A percentile compares a stretch with the other conserved stretches of the same genome.
These are phyloP conservation scores for Recurvirostra avosetta DNA, from an alignment of 2,113 vertebrate species.

Conservation along the genomic window DNA sequence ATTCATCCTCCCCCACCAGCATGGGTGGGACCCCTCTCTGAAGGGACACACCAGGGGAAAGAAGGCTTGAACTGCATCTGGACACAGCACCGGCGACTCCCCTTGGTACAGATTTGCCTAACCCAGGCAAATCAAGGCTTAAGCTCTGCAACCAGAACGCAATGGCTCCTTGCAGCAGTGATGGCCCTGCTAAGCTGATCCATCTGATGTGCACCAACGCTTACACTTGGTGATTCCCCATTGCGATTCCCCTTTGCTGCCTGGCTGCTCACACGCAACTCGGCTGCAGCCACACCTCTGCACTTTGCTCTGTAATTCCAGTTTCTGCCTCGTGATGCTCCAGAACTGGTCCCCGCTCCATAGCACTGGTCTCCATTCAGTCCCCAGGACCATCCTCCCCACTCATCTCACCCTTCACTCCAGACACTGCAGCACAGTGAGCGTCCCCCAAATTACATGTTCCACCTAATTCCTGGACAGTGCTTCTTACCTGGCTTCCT, in stretches of 20 bases:
- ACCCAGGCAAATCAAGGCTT: background rate
- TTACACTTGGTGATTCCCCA: background rate
- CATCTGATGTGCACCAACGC: fast-evolving
- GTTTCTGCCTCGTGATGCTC: background rate
- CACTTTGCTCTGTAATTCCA: background rate
- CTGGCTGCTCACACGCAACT: background rate
- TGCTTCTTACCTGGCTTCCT: background rate
- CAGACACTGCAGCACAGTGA: background rate
- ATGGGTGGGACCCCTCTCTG: background rate
- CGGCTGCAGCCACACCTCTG: background rate
- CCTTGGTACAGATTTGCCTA: background rate
- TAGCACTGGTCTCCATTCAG: background rate
- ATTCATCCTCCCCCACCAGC: background rate
- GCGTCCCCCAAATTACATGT: background rate
- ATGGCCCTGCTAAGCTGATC: background rate
- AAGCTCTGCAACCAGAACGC: background rate
- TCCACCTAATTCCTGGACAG: background rate
- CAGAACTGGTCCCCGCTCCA: background rate
- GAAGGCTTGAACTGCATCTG: background rate
- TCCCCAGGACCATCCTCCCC: background rate
- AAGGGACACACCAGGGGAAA: background rate
- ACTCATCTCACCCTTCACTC: background rate
- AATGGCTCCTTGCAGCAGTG: background rate
- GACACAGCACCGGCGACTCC: background rate
- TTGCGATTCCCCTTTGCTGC: background rate